phyloP scores from a whole-genome alignment of 2,113 vertebrate species.

The Pipra filicauda region DNA sequence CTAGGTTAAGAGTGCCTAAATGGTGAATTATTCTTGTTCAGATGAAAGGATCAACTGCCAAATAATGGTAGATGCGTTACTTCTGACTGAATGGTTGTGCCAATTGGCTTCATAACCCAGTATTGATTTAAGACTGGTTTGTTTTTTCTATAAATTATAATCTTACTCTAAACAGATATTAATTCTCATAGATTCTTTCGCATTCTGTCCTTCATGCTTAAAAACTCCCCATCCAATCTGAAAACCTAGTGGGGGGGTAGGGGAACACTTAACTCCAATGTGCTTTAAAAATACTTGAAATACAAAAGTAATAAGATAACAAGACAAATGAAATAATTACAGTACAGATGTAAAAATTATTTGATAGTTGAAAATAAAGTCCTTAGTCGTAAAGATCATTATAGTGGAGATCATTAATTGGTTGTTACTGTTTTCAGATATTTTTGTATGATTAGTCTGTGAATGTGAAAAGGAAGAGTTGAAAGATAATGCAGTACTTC shows the following conservation, averaged over 20 bases:
- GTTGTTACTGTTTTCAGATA: background rate
- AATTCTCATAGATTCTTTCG: background rate
- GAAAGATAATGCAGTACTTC: background rate
- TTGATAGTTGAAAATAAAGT: background rate
- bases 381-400: background rate
- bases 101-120: background rate
- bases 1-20: background rate
- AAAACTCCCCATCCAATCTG: accelerated
- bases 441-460: background rate
- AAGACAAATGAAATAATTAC: background rate
- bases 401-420: background rate
- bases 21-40: background rate
- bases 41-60: background rate
- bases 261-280: background rate
- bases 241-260: background rate
- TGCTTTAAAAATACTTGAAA: background rate
- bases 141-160: background rate
- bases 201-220: background rate
- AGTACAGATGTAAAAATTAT: background rate
- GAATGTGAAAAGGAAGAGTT: background rate
- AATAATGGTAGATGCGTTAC: background rate
- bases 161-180: background rate
- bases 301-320: background rate
- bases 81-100: background rate
- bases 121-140: background rate